A percentile compares a stretch with the other conserved stretches of the same genome.
Conservation (phyloP, 2,797 vertebrate species). For the Lepilemur septentrionalis region DNA sequence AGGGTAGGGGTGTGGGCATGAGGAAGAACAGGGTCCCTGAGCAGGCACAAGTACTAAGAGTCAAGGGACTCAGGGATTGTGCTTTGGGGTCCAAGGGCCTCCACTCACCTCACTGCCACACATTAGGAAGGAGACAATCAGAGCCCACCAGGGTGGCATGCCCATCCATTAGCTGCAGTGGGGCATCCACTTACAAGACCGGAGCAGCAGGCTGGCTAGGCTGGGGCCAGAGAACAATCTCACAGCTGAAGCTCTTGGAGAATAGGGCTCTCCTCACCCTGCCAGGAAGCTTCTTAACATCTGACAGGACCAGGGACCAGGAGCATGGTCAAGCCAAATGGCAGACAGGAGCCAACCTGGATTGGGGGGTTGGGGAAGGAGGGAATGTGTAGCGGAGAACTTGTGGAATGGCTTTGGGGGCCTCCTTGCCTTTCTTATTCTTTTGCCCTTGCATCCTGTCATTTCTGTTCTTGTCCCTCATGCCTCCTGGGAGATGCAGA, state of each 20-base stretch:
- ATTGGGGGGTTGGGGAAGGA: background rate
- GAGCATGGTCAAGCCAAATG: background rate
- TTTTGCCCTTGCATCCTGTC: slow-evolving; percentile 55
- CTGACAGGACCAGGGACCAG: background rate
- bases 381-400: background rate
- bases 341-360: background rate
- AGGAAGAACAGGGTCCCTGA: slow-evolving; percentile 8
- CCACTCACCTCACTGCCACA: slow-evolving; percentile 64
- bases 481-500: background rate
- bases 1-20: background rate
- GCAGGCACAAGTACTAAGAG: background rate
- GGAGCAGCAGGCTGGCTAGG: background rate
- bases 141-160: background rate
- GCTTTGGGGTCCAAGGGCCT: background rate
- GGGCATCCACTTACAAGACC: background rate
- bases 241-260: background rate
- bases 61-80: background rate
- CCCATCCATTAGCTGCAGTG: background rate
- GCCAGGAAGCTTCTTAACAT: background rate
- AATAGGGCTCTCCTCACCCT: background rate
- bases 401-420: background rate
- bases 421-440: slow-evolving; percentile 13
- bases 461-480: slow-evolving; percentile 60
- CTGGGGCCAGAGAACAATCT: background rate
- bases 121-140: slow-evolving; percentile 43